phyloP scores from a whole-genome alignment of 1,140 invertebrate species.

The Diploscapter pachys region DNA sequence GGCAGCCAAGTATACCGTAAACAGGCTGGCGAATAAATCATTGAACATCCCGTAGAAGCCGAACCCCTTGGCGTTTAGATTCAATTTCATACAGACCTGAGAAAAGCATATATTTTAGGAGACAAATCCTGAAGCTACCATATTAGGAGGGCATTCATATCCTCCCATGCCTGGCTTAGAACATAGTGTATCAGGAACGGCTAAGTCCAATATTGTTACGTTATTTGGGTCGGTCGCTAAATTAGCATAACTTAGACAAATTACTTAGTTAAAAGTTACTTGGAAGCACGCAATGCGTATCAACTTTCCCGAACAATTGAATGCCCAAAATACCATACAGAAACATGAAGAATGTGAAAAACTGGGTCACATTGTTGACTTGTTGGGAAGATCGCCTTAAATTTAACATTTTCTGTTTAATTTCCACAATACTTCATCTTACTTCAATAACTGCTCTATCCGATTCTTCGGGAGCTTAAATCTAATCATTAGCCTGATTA shows the following conservation, averaged over 20 bases:
- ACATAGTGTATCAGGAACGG: slow-evolving; percentile 97
- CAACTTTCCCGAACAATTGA: slow-evolving; percentile 90
- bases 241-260: slow-evolving; percentile 41
- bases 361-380: slow-evolving; percentile 98
- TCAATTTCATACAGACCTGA: slow-evolving; percentile 79
- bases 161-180: slow-evolving; percentile 83
- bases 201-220: slow-evolving; percentile 88
- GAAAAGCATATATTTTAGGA: too few species aligned
- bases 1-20: slow-evolving; percentile 70
- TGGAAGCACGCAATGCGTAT: slow-evolving; percentile 1
- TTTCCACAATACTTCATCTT: slow-evolving; percentile 59
- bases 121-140: slow-evolving; percentile 64
- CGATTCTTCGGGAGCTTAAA: slow-evolving; percentile 97
- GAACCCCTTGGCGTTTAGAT: slow-evolving; percentile 65
- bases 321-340: slow-evolving; percentile 93
- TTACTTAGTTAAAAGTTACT: slow-evolving; percentile 21
- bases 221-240: slow-evolving; percentile 65
- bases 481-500: slow-evolving; percentile 92
- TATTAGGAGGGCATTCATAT: slow-evolving; percentile 79
- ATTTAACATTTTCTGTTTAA: slow-evolving; percentile 44
- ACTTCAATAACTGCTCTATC: slow-evolving; percentile 99
- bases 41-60: slow-evolving; percentile 71
- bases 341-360: slow-evolving; percentile 99
- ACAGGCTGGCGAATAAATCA: slow-evolving; percentile 75
- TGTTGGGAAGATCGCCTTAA: slow-evolving; percentile 95